These are phyloP conservation scores for Pherbina coryleti DNA, from an alignment of 2,888 invertebrate genomes.

Conservation along the genomic window DNA sequence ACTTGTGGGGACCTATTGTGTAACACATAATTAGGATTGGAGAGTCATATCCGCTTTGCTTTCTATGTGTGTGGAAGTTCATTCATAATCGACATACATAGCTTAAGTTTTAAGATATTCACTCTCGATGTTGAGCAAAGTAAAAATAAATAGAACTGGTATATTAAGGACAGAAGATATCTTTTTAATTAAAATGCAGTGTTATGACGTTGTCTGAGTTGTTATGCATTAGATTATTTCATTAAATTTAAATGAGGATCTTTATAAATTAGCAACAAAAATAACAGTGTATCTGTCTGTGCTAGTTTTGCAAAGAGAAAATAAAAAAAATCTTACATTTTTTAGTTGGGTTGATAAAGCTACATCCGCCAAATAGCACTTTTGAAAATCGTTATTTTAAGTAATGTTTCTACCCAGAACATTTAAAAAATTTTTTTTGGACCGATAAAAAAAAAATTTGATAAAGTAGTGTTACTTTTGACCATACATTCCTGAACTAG, in stretches of 20 bases:
- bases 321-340: not conserved
- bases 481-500: not conserved
- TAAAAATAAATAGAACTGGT: not conserved
- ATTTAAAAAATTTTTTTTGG: not conserved
- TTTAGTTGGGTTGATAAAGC: constrained; percentile 1
- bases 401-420: not conserved
- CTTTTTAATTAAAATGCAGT: not conserved
- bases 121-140: not conserved
- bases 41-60: constrained; percentile 30
- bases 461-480: not conserved
- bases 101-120: not conserved
- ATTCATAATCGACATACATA: constrained; percentile 19
- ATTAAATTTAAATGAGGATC: too few species aligned
- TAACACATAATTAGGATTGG: constrained; percentile 31
- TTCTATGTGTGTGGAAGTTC: not conserved
- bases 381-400: not conserved
- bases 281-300: too few species aligned
- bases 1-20: constrained; percentile 11
- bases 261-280: too few species aligned
- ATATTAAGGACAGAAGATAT: not conserved
- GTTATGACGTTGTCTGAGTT: not conserved
- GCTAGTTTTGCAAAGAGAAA: not conserved
- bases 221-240: too few species aligned
- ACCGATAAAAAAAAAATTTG: not conserved
- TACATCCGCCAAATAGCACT: not conserved